Evolutionary conservation across 2,888 invertebrate species (phyloP).

Genomic region (Drosophila vallismaia): DNA sequence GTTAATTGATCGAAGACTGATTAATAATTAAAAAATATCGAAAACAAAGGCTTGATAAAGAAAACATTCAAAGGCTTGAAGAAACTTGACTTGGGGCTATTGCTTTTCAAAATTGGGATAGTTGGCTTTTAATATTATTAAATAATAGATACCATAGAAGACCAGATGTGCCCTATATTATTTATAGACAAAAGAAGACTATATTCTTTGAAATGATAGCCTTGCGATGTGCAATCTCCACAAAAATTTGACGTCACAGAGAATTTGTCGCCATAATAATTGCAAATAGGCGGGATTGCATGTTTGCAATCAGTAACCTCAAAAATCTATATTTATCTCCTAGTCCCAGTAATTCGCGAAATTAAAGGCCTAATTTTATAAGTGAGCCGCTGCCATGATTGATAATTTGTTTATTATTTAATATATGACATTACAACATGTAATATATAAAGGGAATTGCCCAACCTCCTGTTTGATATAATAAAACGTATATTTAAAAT

Average conservation of each 20-base stretch:
- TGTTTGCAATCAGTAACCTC: slow-evolving; percentile 47
- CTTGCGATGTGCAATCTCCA: background rate
- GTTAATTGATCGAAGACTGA: slow-evolving; percentile 18
- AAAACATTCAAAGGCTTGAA: no score
- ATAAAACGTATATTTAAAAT: no score
- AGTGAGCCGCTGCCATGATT: background rate
- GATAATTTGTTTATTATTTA: background rate
- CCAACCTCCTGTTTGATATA: no score
- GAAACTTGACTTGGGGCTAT: no score
- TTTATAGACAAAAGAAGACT: background rate
- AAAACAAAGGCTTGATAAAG: background rate
- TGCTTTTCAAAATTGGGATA: no score
- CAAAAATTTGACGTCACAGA: slow-evolving; percentile 23
- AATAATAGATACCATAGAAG: background rate
- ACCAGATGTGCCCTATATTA: background rate
- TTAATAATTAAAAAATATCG: slow-evolving; percentile 5
- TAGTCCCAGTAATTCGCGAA: slow-evolving; percentile 3
- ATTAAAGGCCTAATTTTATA: slow-evolving; percentile 21
- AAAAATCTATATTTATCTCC: slow-evolving; percentile 67
- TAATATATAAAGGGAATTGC: background rate
- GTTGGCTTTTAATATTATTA: background rate
- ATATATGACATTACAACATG: background rate
- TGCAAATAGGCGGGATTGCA: slow-evolving; percentile 49
- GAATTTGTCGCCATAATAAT: slow-evolving; percentile 20
- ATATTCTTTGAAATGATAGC: background rate